Evolutionary conservation across 2,888 invertebrate genomes (phyloP), one percentile per base, ranked within the genome.

Genomic region (Strigamia maritima): DNA sequence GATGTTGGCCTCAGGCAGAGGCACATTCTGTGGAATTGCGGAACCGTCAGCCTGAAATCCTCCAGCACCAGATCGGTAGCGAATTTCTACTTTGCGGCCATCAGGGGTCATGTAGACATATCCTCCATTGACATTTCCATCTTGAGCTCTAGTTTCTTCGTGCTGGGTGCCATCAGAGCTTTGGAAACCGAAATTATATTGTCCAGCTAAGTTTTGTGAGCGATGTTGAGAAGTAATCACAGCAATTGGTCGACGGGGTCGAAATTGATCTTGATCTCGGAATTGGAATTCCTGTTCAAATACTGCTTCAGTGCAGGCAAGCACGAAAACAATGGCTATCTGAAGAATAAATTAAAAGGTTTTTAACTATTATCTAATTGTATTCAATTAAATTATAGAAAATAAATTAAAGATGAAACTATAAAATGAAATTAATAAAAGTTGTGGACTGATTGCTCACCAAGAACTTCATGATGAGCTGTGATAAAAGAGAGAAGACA

Each of bases 1-100:
- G 24, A 78, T 24, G 70, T 78, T 78, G 78, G 78, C 78, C 24
- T 70, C 70, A 26, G 78, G 78, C 26, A 78, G 78, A 2, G 78
- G 35, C 19, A 70, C 70, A 19, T 65, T 28, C 24, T 78, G 70
- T n/a, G 78, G 78, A 40, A 78, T 78, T 35, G 78, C 78, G 38
- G 31, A 19, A 26, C 78, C 78, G 22, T 28, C 26, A 24, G 78
- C 70, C 22, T 22, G 38, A 38, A 78, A 78, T 24, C 78, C 78
- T 24, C 38, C 35, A 4, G 26, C 19, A 22, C 78, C 78, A 2
- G 78, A 65, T 12, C 24, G 22, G 70, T 78, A 78, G 70, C 70
- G 65, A 38, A 78, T 78, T 19, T 78, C 44, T 8, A 78, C 38
- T 26, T 26, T 24, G n/a, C 38, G 44, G 2, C 78, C 78, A 35